Evolutionary conservation across 2,888 invertebrate species (phyloP).

Genomic region (Athalia cordata): DNA sequence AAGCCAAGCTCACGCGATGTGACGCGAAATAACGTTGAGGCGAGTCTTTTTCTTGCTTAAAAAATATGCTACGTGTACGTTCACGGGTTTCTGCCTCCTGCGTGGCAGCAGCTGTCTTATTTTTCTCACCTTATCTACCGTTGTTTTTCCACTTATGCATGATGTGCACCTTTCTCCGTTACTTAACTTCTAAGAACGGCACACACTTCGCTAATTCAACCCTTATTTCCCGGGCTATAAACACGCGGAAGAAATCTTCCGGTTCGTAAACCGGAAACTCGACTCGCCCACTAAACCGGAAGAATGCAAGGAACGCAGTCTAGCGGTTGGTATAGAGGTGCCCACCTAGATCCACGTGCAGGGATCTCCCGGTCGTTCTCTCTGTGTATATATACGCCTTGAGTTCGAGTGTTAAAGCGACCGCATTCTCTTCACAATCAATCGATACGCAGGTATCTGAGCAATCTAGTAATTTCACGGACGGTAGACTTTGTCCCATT

Average conservation of each 20-base stretch:
- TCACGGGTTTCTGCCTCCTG: background rate
- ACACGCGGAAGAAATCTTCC: slow-evolving; percentile 55
- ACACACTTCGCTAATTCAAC: slow-evolving; percentile 52
- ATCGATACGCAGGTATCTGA: slow-evolving; percentile 43
- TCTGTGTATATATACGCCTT: slow-evolving; percentile 24
- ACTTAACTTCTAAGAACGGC: background rate
- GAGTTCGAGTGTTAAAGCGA: slow-evolving; percentile 32
- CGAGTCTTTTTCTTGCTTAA: background rate
- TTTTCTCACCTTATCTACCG: slow-evolving; percentile 18
- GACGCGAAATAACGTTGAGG: background rate
- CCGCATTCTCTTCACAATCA: slow-evolving; percentile 43
- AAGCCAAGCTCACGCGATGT: slow-evolving; percentile 2
- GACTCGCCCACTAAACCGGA: slow-evolving; percentile 47
- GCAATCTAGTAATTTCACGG: slow-evolving; percentile 45
- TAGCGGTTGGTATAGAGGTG: slow-evolving; percentile 8
- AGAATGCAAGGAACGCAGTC: slow-evolving; percentile 45
- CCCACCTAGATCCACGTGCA: background rate
- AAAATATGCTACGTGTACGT: slow-evolving; percentile 13
- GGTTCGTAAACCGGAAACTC: slow-evolving; percentile 55
- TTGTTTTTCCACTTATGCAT: slow-evolving; percentile 19
- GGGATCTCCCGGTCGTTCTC: slow-evolving; percentile 15
- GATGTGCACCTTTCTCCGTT: background rate
- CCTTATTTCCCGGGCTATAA: slow-evolving; percentile 56
- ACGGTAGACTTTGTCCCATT: slow-evolving; percentile 40
- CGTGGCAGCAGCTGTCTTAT: background rate